Conservation (phyloP, 2,797 vertebrate genomes). For the Philypnodon macrostomus region DNA sequence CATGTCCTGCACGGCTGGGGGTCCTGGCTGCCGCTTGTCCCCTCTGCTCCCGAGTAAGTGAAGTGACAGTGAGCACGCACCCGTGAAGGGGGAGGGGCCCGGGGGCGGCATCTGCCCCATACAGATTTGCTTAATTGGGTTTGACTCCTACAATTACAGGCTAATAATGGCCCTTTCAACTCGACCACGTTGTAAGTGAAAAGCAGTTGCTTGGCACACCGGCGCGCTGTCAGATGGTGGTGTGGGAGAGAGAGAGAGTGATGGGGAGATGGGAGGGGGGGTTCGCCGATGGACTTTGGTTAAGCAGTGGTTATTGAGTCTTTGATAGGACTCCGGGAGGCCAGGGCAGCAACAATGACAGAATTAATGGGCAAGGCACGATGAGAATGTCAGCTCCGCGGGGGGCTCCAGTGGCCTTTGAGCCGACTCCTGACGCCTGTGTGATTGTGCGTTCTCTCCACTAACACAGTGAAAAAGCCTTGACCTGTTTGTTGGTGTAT, state of each 20-base stretch:
- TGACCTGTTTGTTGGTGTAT: conserved; percentile 67
- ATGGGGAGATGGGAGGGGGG: conserved; percentile 42
- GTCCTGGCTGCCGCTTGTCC: conserved; percentile 36
- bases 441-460: conserved; percentile 67
- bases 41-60: conserved; percentile 35
- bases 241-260: conserved; percentile 42
- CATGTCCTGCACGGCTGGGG: conserved; percentile 60
- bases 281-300: conserved; percentile 71
- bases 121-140: conserved; percentile 85
- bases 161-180: conserved; percentile 74
- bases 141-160: conserved; percentile 79
- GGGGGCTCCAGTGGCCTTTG: conserved; percentile 74
- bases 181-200: conserved; percentile 57
- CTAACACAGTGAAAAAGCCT: conserved; percentile 56
- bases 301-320: conserved; percentile 83
- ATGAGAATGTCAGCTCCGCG: conserved; percentile 79
- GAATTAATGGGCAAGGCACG: conserved; percentile 81
- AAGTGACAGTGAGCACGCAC: conserved; percentile 56
- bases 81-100: conserved; percentile 30
- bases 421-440: conserved; percentile 70
- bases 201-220: conserved; percentile 59
- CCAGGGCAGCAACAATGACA: conserved; percentile 78
- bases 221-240: conserved; percentile 64
- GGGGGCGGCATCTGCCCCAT: conserved; percentile 78
- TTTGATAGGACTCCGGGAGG: conserved; percentile 80